These are phyloP conservation scores for Turritopsis rubra DNA, from an alignment of 30 jellyfish, hydroid and myxozoan species.

Conservation along the genomic window DNA sequence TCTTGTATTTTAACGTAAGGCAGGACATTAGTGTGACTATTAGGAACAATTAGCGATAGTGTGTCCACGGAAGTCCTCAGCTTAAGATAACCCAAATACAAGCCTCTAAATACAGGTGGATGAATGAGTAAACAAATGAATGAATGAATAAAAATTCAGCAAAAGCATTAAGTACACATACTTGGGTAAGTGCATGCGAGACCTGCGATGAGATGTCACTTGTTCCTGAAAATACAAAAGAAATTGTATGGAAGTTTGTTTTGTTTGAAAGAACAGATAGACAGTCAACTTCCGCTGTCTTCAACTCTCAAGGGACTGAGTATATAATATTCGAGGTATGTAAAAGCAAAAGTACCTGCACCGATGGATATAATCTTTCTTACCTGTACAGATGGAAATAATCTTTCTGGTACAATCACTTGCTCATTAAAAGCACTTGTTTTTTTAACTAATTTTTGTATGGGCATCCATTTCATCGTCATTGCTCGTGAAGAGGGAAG, in stretches of 20 bases:
- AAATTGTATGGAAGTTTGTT: not conserved
- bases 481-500: conserved; percentile 28
- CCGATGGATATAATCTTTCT: no score
- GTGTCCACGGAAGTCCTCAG: conserved; percentile 90
- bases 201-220: conserved; percentile 59
- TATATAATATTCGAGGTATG: no score
- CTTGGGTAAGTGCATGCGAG: conserved; percentile 62
- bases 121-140: not conserved
- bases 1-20: conserved; percentile 92
- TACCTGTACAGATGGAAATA: conserved; percentile 94
- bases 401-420: conserved; percentile 72
- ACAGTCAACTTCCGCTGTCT: not conserved
- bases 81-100: conserved; percentile 90
- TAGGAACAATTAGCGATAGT: conserved; percentile 90
- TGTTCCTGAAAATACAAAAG: conserved; percentile 62
- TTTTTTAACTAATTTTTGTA: conserved; percentile 70
- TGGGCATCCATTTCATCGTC: conserved; percentile 97
- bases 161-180: not conserved
- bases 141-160: not conserved
- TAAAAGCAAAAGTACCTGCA: no score
- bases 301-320: no score
- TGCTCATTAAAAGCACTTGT: conserved; percentile 63
- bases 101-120: conserved; percentile 54
- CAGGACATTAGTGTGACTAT: conserved; percentile 67
- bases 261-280: not conserved